Conservation (phyloP, 2,797 vertebrate genomes). For the Heterohyrax brucei region DNA sequence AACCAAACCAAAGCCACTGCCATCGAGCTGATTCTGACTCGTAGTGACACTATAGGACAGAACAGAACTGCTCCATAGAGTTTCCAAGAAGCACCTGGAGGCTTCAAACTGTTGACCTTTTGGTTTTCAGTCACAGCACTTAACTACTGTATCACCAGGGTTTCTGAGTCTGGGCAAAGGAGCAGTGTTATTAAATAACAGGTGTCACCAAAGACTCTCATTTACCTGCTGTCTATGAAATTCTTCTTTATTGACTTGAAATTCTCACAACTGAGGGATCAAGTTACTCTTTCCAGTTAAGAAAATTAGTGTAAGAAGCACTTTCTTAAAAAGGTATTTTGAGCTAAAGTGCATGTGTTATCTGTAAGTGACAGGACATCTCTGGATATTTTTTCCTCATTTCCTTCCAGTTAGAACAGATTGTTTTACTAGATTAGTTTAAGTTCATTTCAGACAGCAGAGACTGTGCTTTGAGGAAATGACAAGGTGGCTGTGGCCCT, state of each 20-base stretch:
- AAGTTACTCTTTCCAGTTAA: conserved; percentile 38
- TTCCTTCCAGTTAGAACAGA: conserved; percentile 32
- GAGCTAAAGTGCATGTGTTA: not conserved
- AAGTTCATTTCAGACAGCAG: not conserved
- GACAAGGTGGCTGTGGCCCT: not conserved
- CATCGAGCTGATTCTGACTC: too few species aligned
- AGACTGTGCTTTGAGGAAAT: conserved; percentile 10
- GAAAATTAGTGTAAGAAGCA: not conserved
- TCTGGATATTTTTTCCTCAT: not conserved
- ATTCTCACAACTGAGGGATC: conserved; percentile 6
- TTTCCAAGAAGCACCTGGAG: too few species aligned
- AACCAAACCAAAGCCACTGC: not conserved
- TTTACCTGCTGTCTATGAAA: not conserved
- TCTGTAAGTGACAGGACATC: not conserved
- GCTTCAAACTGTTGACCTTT: too few species aligned
- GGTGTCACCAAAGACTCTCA: not conserved
- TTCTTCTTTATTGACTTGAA: conserved; percentile 48
- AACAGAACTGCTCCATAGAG: too few species aligned
- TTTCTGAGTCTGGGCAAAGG: not conserved
- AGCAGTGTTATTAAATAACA: conserved; percentile 11
- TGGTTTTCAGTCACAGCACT: too few species aligned
- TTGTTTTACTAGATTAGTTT: not conserved
- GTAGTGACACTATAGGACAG: too few species aligned
- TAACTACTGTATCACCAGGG: too few species aligned
- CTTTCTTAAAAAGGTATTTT: conserved; percentile 9